Percentiles rank a stretch among this genome's conserved stretches.
Evolutionary conservation across 2,113 vertebrate species (phyloP).

Genomic region (Sinosuthora webbiana): DNA sequence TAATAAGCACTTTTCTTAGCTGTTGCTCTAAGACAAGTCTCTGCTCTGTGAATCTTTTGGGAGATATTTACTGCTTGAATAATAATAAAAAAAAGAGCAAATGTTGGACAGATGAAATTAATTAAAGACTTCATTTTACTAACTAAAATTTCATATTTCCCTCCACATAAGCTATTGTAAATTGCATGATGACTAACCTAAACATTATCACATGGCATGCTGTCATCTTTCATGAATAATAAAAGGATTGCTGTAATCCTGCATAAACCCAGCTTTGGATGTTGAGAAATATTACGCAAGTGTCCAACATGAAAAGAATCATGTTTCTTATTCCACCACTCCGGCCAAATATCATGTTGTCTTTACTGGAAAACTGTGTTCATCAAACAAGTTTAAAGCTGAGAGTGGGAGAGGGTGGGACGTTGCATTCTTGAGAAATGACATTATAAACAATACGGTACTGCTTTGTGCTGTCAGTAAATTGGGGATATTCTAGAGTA

Average conservation of each 20-base stretch:
- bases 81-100: not conserved
- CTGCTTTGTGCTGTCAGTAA: conserved; percentile 27
- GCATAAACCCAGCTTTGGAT: conserved; percentile 12
- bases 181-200: conserved; percentile 36
- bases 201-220: not conserved
- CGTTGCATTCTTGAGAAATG: conserved; percentile 55
- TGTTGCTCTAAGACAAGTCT: not conserved
- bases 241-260: conserved; percentile 22
- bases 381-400: conserved; percentile 47
- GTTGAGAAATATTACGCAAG: conserved; percentile 42
- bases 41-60: not conserved
- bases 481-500: not conserved
- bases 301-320: conserved; percentile 43
- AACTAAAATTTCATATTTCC: conserved; percentile 25
- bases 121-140: conserved; percentile 28
- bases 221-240: conserved; percentile 48
- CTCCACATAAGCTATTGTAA: conserved; percentile 10
- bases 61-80: conserved; percentile 28
- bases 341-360: conserved; percentile 48
- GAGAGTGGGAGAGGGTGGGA: conserved; percentile 52
- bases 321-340: conserved; percentile 47
- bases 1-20: conserved; percentile 13
- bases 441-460: conserved; percentile 37
- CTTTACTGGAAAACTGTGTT: conserved; percentile 60
- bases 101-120: conserved; percentile 35